These are phyloP conservation scores for Coenobita brevimanus DNA, from an alignment of 1,140 invertebrate species.

Conservation along the genomic window DNA sequence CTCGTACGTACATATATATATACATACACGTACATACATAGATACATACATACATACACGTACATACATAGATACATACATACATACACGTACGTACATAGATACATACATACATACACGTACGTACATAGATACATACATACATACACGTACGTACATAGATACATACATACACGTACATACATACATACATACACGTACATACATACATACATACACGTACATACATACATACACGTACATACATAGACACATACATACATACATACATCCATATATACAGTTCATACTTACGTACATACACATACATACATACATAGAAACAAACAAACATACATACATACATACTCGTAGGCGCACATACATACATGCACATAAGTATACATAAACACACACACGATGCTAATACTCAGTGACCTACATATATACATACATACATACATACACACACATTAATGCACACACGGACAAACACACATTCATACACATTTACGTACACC, in stretches of 20 bases:
- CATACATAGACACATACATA: slow-evolving; percentile 26
- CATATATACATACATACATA: too few relatives aligned
- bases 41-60: neutral
- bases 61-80: neutral
- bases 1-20: neutral
- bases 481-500: neutral
- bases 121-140: neutral
- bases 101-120: neutral
- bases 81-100: neutral
- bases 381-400: too few relatives aligned
- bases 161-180: neutral
- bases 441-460: too few relatives aligned
- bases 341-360: neutral
- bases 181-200: slow-evolving; percentile 23
- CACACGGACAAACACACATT: too few relatives aligned
- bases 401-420: too few relatives aligned
- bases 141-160: neutral
- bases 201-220: slow-evolving; percentile 26
- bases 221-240: slow-evolving; percentile 19
- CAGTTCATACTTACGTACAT: slow-evolving; percentile 13
- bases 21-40: neutral
- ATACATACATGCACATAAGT: neutral
- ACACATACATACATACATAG: slow-evolving; percentile 12
- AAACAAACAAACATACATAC: neutral
- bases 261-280: slow-evolving; percentile 31